Evolutionary conservation across 92 coral and sea anemone genomes (phyloP).

Genomic region (Micromussa lordhowensis): DNA sequence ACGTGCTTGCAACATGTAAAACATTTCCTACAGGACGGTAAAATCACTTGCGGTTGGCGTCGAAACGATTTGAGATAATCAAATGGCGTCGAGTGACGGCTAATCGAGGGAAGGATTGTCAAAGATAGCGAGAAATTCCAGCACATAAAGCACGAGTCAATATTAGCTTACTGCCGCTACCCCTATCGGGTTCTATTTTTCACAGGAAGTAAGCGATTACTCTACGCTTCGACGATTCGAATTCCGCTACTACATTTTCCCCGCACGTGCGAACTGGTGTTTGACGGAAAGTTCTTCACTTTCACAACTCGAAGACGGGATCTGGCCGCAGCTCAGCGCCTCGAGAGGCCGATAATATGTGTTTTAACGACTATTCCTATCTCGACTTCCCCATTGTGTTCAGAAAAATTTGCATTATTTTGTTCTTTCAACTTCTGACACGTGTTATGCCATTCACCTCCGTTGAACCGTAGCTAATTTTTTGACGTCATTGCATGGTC

Average conservation of each 20-base stretch:
- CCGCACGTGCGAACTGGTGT: constrained; percentile 40
- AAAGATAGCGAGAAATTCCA: constrained; percentile 52
- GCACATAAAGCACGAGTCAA: constrained; percentile 50
- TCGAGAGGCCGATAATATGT: neutral
- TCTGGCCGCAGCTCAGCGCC: neutral
- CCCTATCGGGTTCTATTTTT: constrained; percentile 57
- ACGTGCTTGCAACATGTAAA: constrained; percentile 2
- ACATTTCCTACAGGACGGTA: constrained; percentile 6
- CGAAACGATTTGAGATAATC: neutral
- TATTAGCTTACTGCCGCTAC: constrained; percentile 72
- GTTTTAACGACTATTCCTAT: constrained; percentile 1
- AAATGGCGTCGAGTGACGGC: neutral
- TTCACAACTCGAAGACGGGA: neutral
- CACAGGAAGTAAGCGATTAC: constrained; percentile 74
- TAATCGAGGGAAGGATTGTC: neutral
- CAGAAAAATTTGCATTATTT: constrained; percentile 33
- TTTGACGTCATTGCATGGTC: constrained; percentile 45
- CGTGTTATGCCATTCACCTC: constrained; percentile 60
- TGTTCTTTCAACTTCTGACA: constrained; percentile 26
- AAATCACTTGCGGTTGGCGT: neutral
- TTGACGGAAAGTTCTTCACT: constrained; percentile 11
- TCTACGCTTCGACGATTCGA: constrained; percentile 36
- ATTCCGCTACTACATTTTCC: constrained; percentile 38
- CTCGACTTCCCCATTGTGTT: constrained; percentile 47
- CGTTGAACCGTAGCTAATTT: constrained; percentile 41